phyloP scores from a whole-genome alignment of 2,888 invertebrate genomes.

The Athripsodes cinereus region DNA sequence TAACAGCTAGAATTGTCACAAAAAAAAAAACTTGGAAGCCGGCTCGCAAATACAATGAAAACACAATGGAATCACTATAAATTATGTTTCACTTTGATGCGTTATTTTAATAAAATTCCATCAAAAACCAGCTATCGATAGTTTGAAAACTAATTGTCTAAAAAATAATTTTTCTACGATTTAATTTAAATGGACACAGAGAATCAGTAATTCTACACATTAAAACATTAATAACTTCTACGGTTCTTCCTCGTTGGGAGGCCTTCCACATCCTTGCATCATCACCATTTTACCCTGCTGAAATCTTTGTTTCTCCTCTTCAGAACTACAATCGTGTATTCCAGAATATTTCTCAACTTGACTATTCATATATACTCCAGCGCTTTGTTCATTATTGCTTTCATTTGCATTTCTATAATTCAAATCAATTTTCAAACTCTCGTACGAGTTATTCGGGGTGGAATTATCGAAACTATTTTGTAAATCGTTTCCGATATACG shows the following conservation, averaged over 20 bases:
- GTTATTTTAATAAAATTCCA: no score
- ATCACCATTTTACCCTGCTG: constrained; percentile 14
- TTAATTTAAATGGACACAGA: no score
- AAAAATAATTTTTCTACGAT: no score
- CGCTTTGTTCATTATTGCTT: neutral
- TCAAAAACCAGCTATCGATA: no score
- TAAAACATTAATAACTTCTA: neutral
- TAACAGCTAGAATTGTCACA: no score
- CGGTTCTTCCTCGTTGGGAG: constrained; percentile 4
- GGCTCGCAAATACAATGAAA: no score
- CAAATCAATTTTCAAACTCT: neutral
- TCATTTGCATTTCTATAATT: constrained; percentile 4
- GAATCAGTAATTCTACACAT: neutral
- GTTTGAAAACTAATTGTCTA: no score
- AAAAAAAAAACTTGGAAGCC: no score
- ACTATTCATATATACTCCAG: neutral
- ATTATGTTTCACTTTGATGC: no score
- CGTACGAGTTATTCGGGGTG: neutral
- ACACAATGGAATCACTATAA: no score
- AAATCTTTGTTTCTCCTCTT: constrained; percentile 13
- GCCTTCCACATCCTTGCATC: constrained; percentile 19
- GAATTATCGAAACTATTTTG: constrained; percentile 3
- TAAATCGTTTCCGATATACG: neutral
- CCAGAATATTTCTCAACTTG: neutral
- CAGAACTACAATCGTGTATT: constrained; percentile 11